Conservation (phyloP, 2,113 vertebrate species). For the Anarhynchus alexandrinus region DNA sequence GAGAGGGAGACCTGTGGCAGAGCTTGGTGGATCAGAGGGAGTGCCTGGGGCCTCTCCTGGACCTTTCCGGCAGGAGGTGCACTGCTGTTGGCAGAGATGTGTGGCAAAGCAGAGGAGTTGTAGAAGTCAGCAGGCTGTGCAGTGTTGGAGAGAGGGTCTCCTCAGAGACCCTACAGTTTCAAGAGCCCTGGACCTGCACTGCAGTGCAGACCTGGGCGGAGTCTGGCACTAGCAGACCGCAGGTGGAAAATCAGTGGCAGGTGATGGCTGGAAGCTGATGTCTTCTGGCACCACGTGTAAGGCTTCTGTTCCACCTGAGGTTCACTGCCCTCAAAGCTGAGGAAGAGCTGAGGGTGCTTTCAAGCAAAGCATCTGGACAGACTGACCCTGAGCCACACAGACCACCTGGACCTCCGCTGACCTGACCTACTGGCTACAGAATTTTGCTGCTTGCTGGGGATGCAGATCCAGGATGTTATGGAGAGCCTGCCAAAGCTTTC, state of each 20-base stretch:
- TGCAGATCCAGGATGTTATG: neutral
- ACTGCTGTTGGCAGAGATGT: neutral
- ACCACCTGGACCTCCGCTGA: neutral
- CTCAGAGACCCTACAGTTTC: neutral
- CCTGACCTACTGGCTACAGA: no score
- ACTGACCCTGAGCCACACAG: neutral
- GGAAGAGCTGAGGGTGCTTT: neutral
- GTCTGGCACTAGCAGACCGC: neutral
- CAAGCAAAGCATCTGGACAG: neutral
- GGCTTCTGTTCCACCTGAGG: neutral
- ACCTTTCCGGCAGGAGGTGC: neutral
- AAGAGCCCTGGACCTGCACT: neutral
- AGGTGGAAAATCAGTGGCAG: neutral
- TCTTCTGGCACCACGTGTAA: fast-evolving
- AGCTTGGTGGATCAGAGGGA: neutral
- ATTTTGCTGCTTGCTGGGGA: neutral
- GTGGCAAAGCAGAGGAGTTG: neutral
- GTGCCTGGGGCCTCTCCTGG: neutral
- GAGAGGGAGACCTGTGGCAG: no score
- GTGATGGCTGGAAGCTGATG: neutral
- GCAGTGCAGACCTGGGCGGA: neutral
- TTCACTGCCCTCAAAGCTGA: neutral
- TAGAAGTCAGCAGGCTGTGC: neutral
- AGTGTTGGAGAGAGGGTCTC: neutral
- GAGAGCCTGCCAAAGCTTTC: neutral